Evolutionary conservation across 64 coral and sea anemone genomes (phyloP), one percentile per base, ranked within the genome.

Genomic region (Porites lutea): DNA sequence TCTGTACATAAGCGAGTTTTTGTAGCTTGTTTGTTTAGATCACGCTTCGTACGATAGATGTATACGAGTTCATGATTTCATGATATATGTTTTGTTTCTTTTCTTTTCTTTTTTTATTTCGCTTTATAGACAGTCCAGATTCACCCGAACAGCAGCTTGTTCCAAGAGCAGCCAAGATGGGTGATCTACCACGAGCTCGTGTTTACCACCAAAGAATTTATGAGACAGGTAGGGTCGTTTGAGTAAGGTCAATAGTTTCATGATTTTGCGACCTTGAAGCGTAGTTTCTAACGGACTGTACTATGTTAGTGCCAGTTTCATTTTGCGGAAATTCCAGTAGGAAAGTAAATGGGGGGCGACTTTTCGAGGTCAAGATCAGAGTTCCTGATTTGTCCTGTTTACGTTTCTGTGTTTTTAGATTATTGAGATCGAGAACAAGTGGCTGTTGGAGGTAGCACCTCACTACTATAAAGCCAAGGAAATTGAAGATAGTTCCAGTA

Each of bases 381-480:
- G 54, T 57, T 2, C 59, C 8, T 63, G 57, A 44, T 3, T 65
- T 13, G 43, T 79, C 51, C 12, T 4, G 44, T 47, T 19, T 54
- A 13, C 52, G 22, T 55, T 57, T 57, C 54, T 57, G 54, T 65
- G 59, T 89, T 76, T 59, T 46, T 22, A 99, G 97, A 95, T 99
- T 12, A 96, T 99, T 74, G 97, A 99, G 65, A 99, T 99, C 20
- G 97, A 99, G 22, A 99, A 99, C 74, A 91, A 89, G 50, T 99
- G 97, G 97, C 84, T 99, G 37, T 67, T 99, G 43, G 97, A 99
- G 63, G 97, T 96, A 1, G 97, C 97, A 8, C 97, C 97, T 64
- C 97, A 99, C 72, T 99, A 99, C 75, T 99, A 99, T 63, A 99
- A 99, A 94, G 87, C 85, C 19, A 99, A 99, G 77, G 97, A 99